These are phyloP conservation scores for Canis aureus DNA, from an alignment of 2,113 vertebrate genomes.

Conservation along the genomic window DNA sequence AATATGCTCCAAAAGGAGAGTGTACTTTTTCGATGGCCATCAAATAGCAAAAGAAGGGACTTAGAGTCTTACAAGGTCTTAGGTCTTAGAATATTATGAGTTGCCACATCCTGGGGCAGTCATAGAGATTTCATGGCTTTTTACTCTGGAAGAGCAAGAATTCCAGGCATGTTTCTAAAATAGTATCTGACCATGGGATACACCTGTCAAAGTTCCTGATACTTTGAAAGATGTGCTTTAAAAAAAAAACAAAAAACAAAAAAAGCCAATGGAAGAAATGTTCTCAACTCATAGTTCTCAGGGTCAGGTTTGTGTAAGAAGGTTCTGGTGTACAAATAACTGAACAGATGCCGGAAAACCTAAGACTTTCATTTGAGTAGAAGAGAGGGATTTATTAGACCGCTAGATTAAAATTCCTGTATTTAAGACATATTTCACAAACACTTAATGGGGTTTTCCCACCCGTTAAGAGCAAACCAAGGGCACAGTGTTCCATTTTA, in stretches of 20 bases:
- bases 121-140: conserved; percentile 24
- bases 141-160: neutral
- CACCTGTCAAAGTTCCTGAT: conserved; percentile 45
- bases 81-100: neutral
- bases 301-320: neutral
- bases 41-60: neutral
- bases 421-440: conserved; percentile 87
- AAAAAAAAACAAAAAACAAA: neutral
- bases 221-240: conserved; percentile 33
- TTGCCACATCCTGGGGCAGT: neutral
- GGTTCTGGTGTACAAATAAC: conserved; percentile 35
- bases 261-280: neutral
- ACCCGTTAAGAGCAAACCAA: conserved; percentile 86
- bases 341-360: conserved; percentile 67
- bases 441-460: conserved; percentile 89
- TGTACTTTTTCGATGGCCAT: neutral
- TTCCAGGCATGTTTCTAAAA: neutral
- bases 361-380: conserved; percentile 64
- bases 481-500: conserved; percentile 85
- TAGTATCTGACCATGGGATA: neutral
- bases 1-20: neutral
- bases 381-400: conserved; percentile 81
- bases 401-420: conserved; percentile 85
- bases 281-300: neutral
- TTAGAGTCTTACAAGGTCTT: neutral